These are phyloP conservation scores for Pontoporia blainvillei DNA, from an alignment of 2,113 vertebrate species.

Conservation along the genomic window DNA sequence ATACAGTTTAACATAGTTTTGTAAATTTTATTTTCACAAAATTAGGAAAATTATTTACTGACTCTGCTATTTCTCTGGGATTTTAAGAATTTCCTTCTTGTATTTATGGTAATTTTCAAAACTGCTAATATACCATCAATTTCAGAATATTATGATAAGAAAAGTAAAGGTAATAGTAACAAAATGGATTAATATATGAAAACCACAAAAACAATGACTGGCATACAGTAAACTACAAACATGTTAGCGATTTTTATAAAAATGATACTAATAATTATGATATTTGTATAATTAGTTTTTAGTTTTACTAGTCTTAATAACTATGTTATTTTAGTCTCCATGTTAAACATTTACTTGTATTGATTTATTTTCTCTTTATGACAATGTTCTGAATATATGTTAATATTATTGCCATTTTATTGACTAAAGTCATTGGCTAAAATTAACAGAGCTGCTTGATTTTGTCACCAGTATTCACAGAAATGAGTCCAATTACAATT, in stretches of 20 bases:
- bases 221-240: neutral
- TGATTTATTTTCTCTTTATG: neutral
- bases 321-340: neutral
- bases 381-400: neutral
- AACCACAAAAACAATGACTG: neutral
- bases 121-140: neutral
- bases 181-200: neutral
- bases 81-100: neutral
- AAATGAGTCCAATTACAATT: neutral
- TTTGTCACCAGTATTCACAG: neutral
- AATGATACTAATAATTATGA: neutral
- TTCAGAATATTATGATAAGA: neutral
- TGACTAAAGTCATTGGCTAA: neutral
- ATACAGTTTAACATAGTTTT: neutral
- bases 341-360: neutral
- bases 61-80: neutral
- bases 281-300: neutral
- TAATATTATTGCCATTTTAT: neutral
- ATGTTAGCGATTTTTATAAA: neutral
- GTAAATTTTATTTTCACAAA: neutral
- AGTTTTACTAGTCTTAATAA: neutral
- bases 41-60: neutral
- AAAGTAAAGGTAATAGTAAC: neutral
- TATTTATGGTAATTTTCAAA: neutral
- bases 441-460: neutral